Evolutionary conservation across 2,113 vertebrate species (phyloP), one percentile per base, ranked within the genome.

Genomic region (Equus quagga): DNA sequence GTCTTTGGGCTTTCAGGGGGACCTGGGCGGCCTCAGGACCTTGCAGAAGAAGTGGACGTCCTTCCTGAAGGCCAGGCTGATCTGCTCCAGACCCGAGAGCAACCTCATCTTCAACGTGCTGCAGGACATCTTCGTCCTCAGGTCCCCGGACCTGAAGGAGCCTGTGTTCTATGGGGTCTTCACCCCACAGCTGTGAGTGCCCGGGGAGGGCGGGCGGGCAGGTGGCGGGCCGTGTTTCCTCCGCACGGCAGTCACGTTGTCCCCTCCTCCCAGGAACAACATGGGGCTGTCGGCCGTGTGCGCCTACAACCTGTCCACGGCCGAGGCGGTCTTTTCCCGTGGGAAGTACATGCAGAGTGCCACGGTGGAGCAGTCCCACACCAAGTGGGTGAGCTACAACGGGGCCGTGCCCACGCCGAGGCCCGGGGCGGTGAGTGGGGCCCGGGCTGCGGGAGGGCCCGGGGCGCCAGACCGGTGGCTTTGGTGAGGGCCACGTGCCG

Each of bases 41-140:
- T 98, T 99, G 82, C 99, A 99, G 98, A 99, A 99, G 98, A 99
- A 99, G 97, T 99, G 99, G 99, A 99, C 99, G 0, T 99, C 99
- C 9, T 99, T 99, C 98, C 99, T 99, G 87, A 99, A 99, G 98
- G 99, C 99, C 92, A 99, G 99, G 93, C 98, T 99, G 97, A 99
- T 99, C 89, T 99, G 99, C 97, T 99, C 99, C 92, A 99, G 99
- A 98, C 99, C 99, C 0, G 99, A 99, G 80, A 99, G 99, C 92
- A 99, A 99, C 98, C 99, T 99, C 41, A 98, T 99, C 98, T 99
- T 99, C 99, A 99, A 99, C 9, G 99, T 99, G 58, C 99, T 99
- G 49, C 99, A 99, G 64, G 99, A 99, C 1, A 98, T 99, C 94
- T 99, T 99, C 85, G 99, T 99, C 96, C 99, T 99, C 85, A 99